These are phyloP conservation scores for Stichodactyla mertensii DNA, from an alignment of 64 coral and sea anemone genomes.

Conservation along the genomic window DNA sequence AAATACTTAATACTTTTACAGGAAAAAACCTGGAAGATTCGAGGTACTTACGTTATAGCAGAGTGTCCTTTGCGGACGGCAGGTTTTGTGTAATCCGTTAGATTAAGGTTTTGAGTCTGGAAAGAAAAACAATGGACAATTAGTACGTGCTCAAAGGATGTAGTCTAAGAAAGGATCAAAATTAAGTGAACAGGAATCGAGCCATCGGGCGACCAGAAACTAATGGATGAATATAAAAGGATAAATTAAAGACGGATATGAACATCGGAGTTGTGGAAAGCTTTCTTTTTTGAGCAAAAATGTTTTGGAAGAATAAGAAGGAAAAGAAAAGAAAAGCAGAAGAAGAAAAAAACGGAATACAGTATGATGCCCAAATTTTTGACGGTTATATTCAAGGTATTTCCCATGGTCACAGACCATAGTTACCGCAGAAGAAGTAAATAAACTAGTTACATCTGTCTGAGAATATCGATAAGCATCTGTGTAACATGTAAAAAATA, in stretches of 20 bases:
- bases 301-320: too few species aligned
- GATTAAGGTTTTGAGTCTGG: constrained; percentile 76
- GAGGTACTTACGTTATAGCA: constrained; percentile 52
- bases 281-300: not conserved
- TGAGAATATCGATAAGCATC: too few species aligned
- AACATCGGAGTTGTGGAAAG: not conserved
- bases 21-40: not conserved
- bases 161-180: not conserved
- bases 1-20: not conserved
- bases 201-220: not conserved
- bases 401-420: too few species aligned
- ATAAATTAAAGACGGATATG: not conserved
- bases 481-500: too few species aligned
- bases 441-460: too few species aligned
- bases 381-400: too few species aligned
- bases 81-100: constrained; percentile 62
- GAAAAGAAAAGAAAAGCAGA: too few species aligned
- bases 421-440: too few species aligned
- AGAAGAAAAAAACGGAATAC: too few species aligned
- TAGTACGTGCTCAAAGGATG: not conserved
- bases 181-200: not conserved
- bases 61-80: constrained; percentile 58
- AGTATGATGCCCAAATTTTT: too few species aligned
- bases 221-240: not conserved
- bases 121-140: not conserved